phyloP scores from a whole-genome alignment of 1,140 invertebrate species.

The Scylla paramamosain region DNA sequence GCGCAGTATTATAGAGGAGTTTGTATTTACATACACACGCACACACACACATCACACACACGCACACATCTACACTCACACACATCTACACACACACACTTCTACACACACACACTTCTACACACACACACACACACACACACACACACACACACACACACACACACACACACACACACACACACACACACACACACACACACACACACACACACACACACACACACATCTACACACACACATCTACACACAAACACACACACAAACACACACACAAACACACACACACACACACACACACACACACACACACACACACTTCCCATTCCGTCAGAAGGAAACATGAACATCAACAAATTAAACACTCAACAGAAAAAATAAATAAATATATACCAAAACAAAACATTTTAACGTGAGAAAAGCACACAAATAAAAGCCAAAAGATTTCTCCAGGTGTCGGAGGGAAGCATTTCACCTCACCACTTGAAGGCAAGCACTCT shows the following conservation, averaged over 20 bases:
- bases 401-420: background rate
- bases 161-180: background rate
- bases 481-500: too few relatives aligned
- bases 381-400: background rate
- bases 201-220: slow-evolving; percentile 40
- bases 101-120: background rate
- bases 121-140: slow-evolving; percentile 33
- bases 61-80: background rate
- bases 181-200: slow-evolving; percentile 24
- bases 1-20: background rate
- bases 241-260: background rate
- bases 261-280: slow-evolving; percentile 24
- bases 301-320: background rate
- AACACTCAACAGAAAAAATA: background rate
- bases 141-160: slow-evolving; percentile 3
- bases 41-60: background rate
- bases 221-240: slow-evolving; percentile 28
- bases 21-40: background rate
- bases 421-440: background rate
- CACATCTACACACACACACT: slow-evolving; percentile 1
- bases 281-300: background rate
- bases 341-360: too few relatives aligned
- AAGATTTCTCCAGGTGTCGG: background rate
- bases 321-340: too few relatives aligned
- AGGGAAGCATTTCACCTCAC: too few relatives aligned